Evolutionary conservation across 2,113 vertebrate species (phyloP).

Genomic region (Misgurnus mizolepis): DNA sequence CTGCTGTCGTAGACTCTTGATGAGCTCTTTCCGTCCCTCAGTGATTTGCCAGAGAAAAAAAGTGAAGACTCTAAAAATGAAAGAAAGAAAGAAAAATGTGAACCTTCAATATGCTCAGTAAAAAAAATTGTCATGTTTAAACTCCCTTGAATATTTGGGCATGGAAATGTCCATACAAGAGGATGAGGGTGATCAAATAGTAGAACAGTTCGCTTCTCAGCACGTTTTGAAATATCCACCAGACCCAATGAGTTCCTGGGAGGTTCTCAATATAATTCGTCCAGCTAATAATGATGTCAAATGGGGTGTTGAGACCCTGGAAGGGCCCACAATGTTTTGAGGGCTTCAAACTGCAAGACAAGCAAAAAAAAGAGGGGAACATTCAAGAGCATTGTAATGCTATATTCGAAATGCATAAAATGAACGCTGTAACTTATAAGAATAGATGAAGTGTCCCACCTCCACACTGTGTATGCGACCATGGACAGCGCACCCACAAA

Average conservation of each 20-base stretch:
- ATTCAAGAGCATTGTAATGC: no score
- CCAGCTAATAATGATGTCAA: constrained; percentile 78
- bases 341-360: constrained; percentile 77
- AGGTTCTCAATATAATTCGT: constrained; percentile 62
- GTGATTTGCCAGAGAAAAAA: constrained; percentile 88
- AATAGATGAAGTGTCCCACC: constrained; percentile 70
- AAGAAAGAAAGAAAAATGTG: neutral
- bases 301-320: constrained; percentile 76
- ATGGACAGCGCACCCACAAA: constrained; percentile 82
- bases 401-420: neutral
- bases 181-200: constrained; percentile 77
- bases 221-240: constrained; percentile 87
- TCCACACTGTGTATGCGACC: constrained; percentile 85
- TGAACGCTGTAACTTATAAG: neutral
- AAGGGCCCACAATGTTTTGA: constrained; percentile 90
- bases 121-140: neutral
- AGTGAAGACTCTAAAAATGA: constrained; percentile 77
- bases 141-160: no score
- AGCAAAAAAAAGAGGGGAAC: neutral
- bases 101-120: neutral
- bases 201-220: constrained; percentile 87
- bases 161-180: constrained; percentile 72
- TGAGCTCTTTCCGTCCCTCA: constrained; percentile 81
- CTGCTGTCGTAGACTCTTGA: constrained; percentile 74
- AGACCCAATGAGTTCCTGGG: constrained; percentile 71